Evolutionary conservation across 2,888 invertebrate genomes (phyloP), one percentile per base, ranked within the genome.

Genomic region (Pyrrhosoma nymphula): DNA sequence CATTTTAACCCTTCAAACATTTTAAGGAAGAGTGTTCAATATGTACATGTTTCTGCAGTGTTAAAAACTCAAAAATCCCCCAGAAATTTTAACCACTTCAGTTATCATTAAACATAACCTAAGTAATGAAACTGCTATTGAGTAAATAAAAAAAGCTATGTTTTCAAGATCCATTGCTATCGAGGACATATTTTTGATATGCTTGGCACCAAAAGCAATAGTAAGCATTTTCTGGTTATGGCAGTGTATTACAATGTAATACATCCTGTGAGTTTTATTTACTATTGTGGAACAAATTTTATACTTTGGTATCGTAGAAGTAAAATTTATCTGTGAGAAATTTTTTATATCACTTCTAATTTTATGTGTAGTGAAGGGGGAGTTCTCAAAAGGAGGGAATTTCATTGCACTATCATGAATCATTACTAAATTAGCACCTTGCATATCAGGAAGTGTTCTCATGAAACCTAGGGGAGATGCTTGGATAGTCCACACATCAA

Each of bases 61-160:
- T 35, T 16, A 35, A 82, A 35, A 30, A 82, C 82, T 82, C 82
- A 82, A 82, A 82, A 35, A 60, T 60, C 35, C 35, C 30, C 35
- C n/a, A 35, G 18, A 82, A 82, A 35, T 93, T 93, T 47, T 23
- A 69, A 47, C 93, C 93, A 93, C 93, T 93, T 93, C 93, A 47
- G 47, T 69, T 69, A 47, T 75, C 39, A 35, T 82, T 82, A 14
- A 69, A 4, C 12, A 16, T 82, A 18, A 82, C 1, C 82, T 14
- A 82, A 82, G 14, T 35, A 35, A 82, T 35, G 8, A 35, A 14
- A 82, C 82, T 35, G 16, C 14, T 16, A 30, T 35, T 26, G 35
- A n/a, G 12, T n/a, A 10, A 69, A 26, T 18, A 1, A 82, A 82
- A 75, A 82, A 82, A 82, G 82, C 82, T 35, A 35, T 18, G 35